A percentile compares a stretch with the other conserved stretches of the same genome.
These are phyloP conservation scores for Anoplolepis gracilipes DNA, from an alignment of 1,140 invertebrate genomes.

Conservation along the genomic window DNA sequence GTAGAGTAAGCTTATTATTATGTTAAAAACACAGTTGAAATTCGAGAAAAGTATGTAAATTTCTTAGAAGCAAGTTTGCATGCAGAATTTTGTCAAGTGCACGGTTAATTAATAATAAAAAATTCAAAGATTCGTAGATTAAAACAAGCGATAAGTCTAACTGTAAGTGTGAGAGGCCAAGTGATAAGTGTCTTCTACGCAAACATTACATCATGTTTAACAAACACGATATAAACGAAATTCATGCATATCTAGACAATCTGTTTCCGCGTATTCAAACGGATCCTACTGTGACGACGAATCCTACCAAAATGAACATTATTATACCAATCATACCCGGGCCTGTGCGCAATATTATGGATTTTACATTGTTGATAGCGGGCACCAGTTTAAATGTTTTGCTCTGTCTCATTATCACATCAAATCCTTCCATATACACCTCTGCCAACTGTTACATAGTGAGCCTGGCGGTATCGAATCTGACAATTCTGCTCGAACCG, in stretches of 20 bases:
- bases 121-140: neutral
- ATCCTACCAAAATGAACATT: conserved; percentile 56
- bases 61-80: neutral
- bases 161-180: neutral
- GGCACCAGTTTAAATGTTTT: conserved; percentile 68
- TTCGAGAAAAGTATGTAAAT: neutral
- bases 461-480: conserved; percentile 75
- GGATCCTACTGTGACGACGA: neutral
- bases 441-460: conserved; percentile 76
- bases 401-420: conserved; percentile 65
- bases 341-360: conserved; percentile 21
- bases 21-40: neutral
- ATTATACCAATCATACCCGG: conserved; percentile 32
- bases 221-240: neutral
- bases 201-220: neutral
- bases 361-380: conserved; percentile 65
- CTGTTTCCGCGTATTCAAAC: neutral
- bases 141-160: neutral
- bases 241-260: neutral
- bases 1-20: neutral
- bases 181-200: neutral
- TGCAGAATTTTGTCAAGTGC: neutral
- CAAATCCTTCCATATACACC: conserved; percentile 66
- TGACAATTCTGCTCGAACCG: conserved; percentile 77
- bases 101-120: neutral